Evolutionary conservation across 2,888 invertebrate species (phyloP), one percentile per base, ranked within the genome.

Genomic region (Allolobophora icterica): DNA sequence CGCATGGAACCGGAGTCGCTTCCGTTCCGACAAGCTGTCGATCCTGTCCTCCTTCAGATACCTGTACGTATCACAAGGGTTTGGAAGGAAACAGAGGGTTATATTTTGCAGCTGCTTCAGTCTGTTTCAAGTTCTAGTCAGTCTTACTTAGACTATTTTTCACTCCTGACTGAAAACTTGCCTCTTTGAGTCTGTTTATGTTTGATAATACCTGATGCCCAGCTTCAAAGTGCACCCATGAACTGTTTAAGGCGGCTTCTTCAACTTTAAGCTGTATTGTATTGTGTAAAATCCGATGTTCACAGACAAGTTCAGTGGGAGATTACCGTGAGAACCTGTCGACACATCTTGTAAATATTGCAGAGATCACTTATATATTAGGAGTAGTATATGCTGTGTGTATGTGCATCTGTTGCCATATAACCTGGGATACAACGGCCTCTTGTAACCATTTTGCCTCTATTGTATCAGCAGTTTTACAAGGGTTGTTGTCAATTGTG

Each of bases 21-120:
- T 93, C 99, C 99, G 35, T 99, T 99, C 96, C 96, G 99, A 92
- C 97, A 98, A 95, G 99, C 99, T 0, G 99, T 99, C 19, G 99
- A 99, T 96, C 99, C 99, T 2, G 58, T 92, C 45, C 71, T 92
- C 45, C 91, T 93, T 42, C 92, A 93, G 89, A 93, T 93, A 71
- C 93, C 93, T 15, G 35, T 89, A 40, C 13, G 35, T 89, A 89
- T 52, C 52, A 24, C 24, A 8, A 8, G 71, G 30, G 13, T 8
- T 71, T 71, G n/a, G 71, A 71, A 71, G 30, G 71, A 11, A n/a
- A 1, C 21, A 13, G 35, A 38, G 89, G 24, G 40, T 89, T 38
- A 38, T 89, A 11, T 30, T n/a, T n/a, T 87, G 8, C 19, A 87
- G 30, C 52, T 52, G 24, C 52, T 24, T 24, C 52, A 5, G 1